Evolutionary conservation across 2,888 invertebrate species (phyloP).

Genomic region (Agrypnus murinus): DNA sequence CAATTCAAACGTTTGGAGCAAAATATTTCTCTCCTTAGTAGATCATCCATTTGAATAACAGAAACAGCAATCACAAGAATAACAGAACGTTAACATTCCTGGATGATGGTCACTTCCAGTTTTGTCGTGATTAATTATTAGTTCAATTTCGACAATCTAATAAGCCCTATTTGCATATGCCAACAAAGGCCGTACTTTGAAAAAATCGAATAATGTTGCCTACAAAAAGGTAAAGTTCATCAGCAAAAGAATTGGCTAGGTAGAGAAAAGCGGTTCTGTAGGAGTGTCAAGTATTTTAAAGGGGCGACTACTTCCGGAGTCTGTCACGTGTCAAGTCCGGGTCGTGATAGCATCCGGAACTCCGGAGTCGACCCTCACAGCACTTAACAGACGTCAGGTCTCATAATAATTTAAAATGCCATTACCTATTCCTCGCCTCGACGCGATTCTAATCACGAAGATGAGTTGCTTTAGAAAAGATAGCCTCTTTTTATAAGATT

Average conservation of each 20-base stretch:
- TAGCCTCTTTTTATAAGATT: constrained; percentile 48
- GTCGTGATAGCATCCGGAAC: constrained; percentile 59
- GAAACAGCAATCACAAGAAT: no score
- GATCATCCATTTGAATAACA: no score
- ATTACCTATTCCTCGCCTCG: constrained; percentile 63
- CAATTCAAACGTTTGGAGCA: no score
- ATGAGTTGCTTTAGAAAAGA: constrained; percentile 55
- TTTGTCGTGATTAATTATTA: neutral
- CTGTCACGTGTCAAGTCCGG: constrained; percentile 58
- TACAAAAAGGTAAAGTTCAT: constrained; percentile 1
- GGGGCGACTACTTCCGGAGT: constrained; percentile 59
- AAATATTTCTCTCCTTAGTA: no score
- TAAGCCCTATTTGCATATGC: no score
- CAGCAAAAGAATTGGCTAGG: constrained; percentile 20
- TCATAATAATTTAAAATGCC: constrained; percentile 66
- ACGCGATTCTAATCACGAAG: constrained; percentile 59
- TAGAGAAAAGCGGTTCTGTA: constrained; percentile 16
- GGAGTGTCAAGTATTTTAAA: constrained; percentile 48
- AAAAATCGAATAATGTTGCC: no score
- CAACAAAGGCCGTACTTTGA: no score
- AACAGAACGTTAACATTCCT: no score
- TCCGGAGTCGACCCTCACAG: constrained; percentile 57
- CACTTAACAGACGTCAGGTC: constrained; percentile 64
- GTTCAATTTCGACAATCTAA: no score
- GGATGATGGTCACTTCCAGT: no score